A percentile compares a stretch with the other conserved stretches of the same genome.
Evolutionary conservation across 2,888 invertebrate genomes (phyloP).

Genomic region (Brachyptera risi): DNA sequence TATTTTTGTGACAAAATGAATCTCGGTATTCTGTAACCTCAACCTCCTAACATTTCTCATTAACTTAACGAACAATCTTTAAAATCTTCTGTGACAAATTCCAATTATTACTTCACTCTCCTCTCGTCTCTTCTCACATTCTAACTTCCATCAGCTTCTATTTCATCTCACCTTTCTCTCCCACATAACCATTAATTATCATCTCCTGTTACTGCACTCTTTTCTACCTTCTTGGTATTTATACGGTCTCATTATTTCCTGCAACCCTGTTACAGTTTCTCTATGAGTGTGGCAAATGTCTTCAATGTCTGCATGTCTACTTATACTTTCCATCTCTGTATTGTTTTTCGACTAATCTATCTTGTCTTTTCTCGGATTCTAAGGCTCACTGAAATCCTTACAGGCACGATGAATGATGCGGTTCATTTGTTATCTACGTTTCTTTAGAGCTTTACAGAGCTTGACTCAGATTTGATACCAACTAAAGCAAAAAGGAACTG

Average conservation of each 20-base stretch:
- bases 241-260: not conserved
- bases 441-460: slow-evolving; percentile 2
- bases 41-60: no score
- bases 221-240: not conserved
- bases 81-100: no score
- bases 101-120: no score
- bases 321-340: slow-evolving; percentile 4
- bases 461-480: slow-evolving; percentile 5
- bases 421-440: slow-evolving; percentile 10
- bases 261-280: not conserved
- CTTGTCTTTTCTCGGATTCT: slow-evolving; percentile 3
- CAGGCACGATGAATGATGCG: not conserved
- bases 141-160: no score
- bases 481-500: slow-evolving; percentile 11
- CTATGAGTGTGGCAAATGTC: not conserved
- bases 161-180: no score
- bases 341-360: slow-evolving; percentile 21
- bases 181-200: not conserved
- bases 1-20: no score
- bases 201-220: not conserved
- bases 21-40: no score
- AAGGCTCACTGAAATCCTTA: not conserved
- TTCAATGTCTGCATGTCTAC: not conserved
- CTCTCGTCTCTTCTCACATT: no score
- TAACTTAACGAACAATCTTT: no score